Conservation (phyloP, 2,888 invertebrate genomes). For the Cyrtodaria siliqua region DNA sequence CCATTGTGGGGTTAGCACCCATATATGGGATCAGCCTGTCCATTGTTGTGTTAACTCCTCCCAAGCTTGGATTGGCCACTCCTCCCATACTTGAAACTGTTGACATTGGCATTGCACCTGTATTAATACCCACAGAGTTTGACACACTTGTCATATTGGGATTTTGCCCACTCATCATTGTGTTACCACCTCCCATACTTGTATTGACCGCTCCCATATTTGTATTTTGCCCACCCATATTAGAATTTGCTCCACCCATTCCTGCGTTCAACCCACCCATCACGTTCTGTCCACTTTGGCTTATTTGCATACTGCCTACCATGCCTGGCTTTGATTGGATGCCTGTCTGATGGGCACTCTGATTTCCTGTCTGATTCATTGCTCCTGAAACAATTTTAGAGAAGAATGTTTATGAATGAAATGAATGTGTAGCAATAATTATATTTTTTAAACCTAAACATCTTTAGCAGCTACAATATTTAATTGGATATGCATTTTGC, state of each 20-base stretch:
- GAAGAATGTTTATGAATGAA: too few relatives aligned
- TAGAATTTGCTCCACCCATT: conserved; percentile 19
- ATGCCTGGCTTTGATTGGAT: conserved; percentile 49
- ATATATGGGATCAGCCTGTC: conserved; percentile 5
- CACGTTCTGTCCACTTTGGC: conserved; percentile 14
- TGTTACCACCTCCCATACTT: conserved; percentile 13
- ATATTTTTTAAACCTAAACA: too few relatives aligned
- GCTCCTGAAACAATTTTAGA: too few relatives aligned
- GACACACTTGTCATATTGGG: conserved; percentile 27
- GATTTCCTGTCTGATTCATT: too few relatives aligned
- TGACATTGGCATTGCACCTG: not conserved
- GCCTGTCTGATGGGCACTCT: conserved; percentile 29
- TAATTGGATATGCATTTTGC: too few relatives aligned
- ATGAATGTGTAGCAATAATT: too few relatives aligned
- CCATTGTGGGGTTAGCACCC: conserved; percentile 13
- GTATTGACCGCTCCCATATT: conserved; percentile 17
- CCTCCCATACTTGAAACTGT: conserved; percentile 16
- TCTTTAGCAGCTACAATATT: too few relatives aligned
- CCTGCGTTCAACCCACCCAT: conserved; percentile 10
- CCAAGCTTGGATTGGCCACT: conserved; percentile 12
- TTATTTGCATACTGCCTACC: conserved; percentile 44
- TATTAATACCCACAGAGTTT: conserved; percentile 13
- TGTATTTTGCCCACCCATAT: conserved; percentile 23
- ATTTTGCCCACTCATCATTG: conserved; percentile 12
- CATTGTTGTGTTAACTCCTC: conserved; percentile 12